phyloP scores from a whole-genome alignment of 2,888 invertebrate species.

The Nysson spinosus region DNA sequence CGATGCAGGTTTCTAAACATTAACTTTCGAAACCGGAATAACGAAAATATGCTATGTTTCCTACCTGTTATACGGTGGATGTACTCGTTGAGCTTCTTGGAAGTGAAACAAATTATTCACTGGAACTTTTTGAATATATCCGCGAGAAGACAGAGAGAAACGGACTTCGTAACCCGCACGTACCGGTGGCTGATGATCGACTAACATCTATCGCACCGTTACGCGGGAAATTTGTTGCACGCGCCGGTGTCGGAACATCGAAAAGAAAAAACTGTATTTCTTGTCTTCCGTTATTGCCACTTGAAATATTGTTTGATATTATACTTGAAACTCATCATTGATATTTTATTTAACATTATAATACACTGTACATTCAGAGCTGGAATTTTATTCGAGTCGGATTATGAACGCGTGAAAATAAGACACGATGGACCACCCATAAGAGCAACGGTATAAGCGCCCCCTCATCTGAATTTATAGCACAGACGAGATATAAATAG shows the following conservation, averaged over 20 bases:
- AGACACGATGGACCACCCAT: no score
- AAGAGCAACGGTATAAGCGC: no score
- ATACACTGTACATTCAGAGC: no score
- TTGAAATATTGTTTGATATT: no score
- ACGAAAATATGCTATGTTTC: not conserved
- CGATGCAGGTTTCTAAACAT: not conserved
- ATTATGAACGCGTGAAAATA: no score
- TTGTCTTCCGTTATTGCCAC: not conserved
- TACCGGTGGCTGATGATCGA: constrained; percentile 37
- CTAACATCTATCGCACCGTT: constrained; percentile 28
- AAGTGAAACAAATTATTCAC: constrained; percentile 10
- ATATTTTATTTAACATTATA: no score
- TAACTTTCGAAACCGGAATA: not conserved
- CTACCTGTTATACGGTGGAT: constrained; percentile 9
- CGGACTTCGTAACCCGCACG: constrained; percentile 17
- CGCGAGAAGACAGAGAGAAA: constrained; percentile 9
- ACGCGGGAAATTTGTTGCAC: constrained; percentile 29
- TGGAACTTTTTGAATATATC: constrained; percentile 26
- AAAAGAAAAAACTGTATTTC: not conserved
- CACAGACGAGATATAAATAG: no score
- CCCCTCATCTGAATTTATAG: not conserved
- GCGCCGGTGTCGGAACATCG: not conserved
- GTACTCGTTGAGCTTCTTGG: not conserved
- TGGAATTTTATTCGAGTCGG: no score
- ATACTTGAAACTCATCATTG: no score